Evolutionary conservation across 2,888 invertebrate species (phyloP).

Genomic region (Plagodis dolabraria): DNA sequence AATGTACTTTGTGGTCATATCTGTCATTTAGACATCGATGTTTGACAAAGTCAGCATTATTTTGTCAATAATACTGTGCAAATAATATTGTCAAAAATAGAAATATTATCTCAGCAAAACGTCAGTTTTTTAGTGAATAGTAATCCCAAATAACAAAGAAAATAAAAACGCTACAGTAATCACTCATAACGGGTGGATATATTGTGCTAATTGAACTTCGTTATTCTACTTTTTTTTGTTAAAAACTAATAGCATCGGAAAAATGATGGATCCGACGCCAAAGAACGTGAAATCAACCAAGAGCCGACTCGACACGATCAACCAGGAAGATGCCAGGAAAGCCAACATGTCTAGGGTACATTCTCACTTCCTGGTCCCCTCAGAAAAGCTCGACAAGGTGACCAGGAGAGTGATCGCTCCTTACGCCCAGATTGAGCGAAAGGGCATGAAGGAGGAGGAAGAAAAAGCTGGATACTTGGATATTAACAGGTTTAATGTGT

Average conservation of each 20-base stretch:
- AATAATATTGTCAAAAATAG: too few relatives aligned
- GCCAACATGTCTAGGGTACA: conserved; percentile 53
- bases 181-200: too few relatives aligned
- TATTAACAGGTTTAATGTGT: conserved; percentile 74
- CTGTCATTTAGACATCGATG: too few relatives aligned
- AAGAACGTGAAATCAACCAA: conserved; percentile 57
- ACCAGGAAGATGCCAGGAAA: conserved; percentile 31
- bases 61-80: too few relatives aligned
- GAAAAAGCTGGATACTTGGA: conserved; percentile 67
- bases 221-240: too few relatives aligned
- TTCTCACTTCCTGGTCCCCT: conserved; percentile 73
- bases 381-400: conserved; percentile 79
- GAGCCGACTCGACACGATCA: conserved; percentile 53
- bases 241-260: conserved; percentile 4
- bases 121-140: too few relatives aligned
- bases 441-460: conserved; percentile 66
- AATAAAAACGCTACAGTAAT: too few relatives aligned
- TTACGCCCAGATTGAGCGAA: conserved; percentile 79
- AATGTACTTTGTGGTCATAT: too few relatives aligned
- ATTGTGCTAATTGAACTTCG: too few relatives aligned
- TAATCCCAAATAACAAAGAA: too few relatives aligned
- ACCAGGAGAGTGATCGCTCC: conserved; percentile 86
- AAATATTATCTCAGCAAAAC: too few relatives aligned
- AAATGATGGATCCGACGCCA: conserved; percentile 55
- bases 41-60: too few relatives aligned